These are phyloP conservation scores for Siphlonurus alternatus DNA, from an alignment of 2,888 invertebrate genomes.

Conservation along the genomic window DNA sequence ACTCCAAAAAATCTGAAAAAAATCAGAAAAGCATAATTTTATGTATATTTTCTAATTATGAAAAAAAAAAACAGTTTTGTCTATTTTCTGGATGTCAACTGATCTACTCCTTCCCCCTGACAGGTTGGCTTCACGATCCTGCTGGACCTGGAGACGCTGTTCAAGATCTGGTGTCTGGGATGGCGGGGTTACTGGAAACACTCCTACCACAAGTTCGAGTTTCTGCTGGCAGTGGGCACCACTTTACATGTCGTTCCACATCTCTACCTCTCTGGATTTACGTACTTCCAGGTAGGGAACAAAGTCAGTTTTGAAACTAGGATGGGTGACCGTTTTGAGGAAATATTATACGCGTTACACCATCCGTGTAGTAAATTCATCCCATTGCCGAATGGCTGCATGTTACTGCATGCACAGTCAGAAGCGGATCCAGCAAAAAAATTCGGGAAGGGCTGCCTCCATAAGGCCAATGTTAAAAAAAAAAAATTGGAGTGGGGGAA, in stretches of 20 bases:
- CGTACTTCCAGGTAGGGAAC: constrained; percentile 95
- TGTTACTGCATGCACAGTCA: background rate
- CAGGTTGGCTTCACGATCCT: constrained; percentile 86
- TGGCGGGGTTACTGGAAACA: constrained; percentile 90
- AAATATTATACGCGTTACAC: background rate
- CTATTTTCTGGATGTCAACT: no score
- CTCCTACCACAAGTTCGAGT: constrained; percentile 94
- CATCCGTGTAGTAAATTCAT: background rate
- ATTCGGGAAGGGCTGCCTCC: no score
- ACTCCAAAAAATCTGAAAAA: no score
- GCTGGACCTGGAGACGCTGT: constrained; percentile 82
- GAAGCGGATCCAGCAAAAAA: background rate
- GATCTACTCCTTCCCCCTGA: no score
- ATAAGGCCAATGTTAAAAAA: no score
- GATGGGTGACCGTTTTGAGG: background rate
- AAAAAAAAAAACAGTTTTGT: no score
- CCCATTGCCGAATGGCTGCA: background rate
- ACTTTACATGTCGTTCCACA: constrained; percentile 84
- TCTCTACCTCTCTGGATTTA: constrained; percentile 83
- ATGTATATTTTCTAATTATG: no score
- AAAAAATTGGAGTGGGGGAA: no score
- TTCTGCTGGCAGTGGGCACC: constrained; percentile 82
- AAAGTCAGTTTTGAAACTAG: constrained; percentile 5
- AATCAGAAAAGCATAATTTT: no score
- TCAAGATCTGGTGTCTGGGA: constrained; percentile 96